A percentile compares a stretch with the other conserved stretches of the same genome.
phyloP scores from a whole-genome alignment of 2,113 vertebrate genomes.

The Takifugu flavidus region DNA sequence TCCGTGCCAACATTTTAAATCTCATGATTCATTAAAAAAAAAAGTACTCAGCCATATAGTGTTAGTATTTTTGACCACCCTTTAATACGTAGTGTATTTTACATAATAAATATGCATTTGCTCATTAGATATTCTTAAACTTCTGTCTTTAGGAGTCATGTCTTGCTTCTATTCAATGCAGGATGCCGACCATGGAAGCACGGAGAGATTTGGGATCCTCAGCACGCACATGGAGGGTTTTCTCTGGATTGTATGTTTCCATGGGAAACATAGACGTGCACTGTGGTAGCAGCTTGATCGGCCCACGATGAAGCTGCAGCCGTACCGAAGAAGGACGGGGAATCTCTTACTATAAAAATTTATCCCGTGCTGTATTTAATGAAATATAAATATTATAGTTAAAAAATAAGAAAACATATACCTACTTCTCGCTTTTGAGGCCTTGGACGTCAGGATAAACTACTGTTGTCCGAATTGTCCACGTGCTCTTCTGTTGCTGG shows the following conservation, averaged over 20 bases:
- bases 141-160: too few species aligned
- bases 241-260: slow-evolving; percentile 59
- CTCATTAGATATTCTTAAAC: too few species aligned
- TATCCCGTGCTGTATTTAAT: neutral
- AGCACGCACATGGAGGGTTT: neutral
- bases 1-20: too few species aligned
- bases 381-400: too few species aligned
- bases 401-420: neutral
- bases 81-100: too few species aligned
- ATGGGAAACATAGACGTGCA: slow-evolving; percentile 61
- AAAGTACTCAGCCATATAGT: too few species aligned
- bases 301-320: slow-evolving; percentile 1
- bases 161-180: too few species aligned
- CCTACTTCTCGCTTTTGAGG: slow-evolving; percentile 10
- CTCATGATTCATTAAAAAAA: too few species aligned
- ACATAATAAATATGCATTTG: too few species aligned
- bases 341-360: neutral
- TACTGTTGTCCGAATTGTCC: slow-evolving; percentile 37
- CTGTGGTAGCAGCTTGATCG: slow-evolving; percentile 16
- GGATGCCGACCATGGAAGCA: neutral
- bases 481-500: slow-evolving; percentile 43
- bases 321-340: slow-evolving; percentile 2
- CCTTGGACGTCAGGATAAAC: neutral
- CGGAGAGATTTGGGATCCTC: slow-evolving; percentile 1
- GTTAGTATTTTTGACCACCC: too few species aligned